These are phyloP conservation scores for Macropis europaea DNA, from an alignment of 2,888 invertebrate genomes.

Conservation along the genomic window DNA sequence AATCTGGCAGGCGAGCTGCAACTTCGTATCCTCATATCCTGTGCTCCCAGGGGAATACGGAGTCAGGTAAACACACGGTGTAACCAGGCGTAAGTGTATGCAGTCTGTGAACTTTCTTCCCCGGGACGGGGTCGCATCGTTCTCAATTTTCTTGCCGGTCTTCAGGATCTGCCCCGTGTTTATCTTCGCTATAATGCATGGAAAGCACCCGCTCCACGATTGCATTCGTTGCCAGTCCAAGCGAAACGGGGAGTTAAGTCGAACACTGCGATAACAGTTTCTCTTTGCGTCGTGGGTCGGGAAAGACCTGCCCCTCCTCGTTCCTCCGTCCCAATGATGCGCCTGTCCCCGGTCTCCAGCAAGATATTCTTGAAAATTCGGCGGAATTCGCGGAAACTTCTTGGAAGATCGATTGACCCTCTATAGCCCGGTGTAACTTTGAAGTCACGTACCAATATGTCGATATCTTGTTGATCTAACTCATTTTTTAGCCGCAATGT, in stretches of 20 bases:
- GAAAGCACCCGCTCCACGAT: conserved; percentile 7
- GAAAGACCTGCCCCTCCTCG: neutral
- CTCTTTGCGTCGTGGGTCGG: neutral
- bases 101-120: conserved; percentile 5
- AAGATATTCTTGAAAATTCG: neutral
- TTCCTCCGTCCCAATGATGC: conserved; percentile 9
- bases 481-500: no score
- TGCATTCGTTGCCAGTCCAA: conserved; percentile 13
- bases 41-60: conserved; percentile 22
- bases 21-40: conserved; percentile 10
- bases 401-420: neutral
- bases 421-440: no score
- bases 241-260: neutral
- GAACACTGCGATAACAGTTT: conserved; percentile 26
- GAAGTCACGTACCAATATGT: no score
- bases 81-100: conserved; percentile 37
- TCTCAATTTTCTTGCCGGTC: conserved; percentile 31
- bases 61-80: conserved; percentile 39
- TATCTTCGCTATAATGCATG: conserved; percentile 13
- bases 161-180: conserved; percentile 7
- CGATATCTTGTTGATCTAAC: no score
- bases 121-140: conserved; percentile 13
- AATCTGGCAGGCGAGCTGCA: neutral
- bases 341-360: neutral
- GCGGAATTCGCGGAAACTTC: neutral